Conservation (phyloP, 23 tunicate genomes). For the Trididemnum miniatum region DNA sequence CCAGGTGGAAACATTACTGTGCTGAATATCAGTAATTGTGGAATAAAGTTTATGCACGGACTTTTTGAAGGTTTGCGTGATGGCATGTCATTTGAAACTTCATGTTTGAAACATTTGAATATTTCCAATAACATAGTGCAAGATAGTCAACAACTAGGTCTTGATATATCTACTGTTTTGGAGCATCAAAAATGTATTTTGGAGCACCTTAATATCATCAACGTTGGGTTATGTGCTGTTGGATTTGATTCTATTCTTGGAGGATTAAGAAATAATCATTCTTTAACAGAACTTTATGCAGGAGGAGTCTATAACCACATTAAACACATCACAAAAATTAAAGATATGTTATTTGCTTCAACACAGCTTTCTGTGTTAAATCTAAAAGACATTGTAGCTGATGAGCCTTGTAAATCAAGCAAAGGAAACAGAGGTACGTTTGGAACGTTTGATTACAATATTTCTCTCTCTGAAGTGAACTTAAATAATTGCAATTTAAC, state of each 20-base stretch:
- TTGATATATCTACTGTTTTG: slow-evolving; percentile 54
- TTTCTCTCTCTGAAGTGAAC: neutral
- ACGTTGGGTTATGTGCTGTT: slow-evolving; percentile 33
- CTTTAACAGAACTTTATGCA: slow-evolving; percentile 17
- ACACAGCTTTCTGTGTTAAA: neutral
- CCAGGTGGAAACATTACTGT: neutral
- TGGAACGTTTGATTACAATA: neutral
- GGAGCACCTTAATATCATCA: slow-evolving; percentile 29
- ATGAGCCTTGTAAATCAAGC: neutral
- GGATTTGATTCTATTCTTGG: slow-evolving; percentile 53
- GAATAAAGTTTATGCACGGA: slow-evolving; percentile 63
- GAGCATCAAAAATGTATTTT: slow-evolving; percentile 53
- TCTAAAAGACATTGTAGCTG: slow-evolving; percentile 7
- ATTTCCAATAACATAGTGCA: slow-evolving; percentile 44
- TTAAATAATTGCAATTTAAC: slow-evolving; percentile 1
- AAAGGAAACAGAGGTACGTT: neutral
- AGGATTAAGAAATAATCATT: slow-evolving; percentile 25
- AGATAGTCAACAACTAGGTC: slow-evolving; percentile 63
- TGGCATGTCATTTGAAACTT: neutral
- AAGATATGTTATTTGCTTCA: slow-evolving; percentile 19
- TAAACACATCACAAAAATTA: slow-evolving; percentile 17
- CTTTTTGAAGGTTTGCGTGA: slow-evolving; percentile 62
- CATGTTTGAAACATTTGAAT: slow-evolving; percentile 23
- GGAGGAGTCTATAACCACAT: slow-evolving; percentile 53
- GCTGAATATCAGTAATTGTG: slow-evolving; percentile 52